phyloP scores from a whole-genome alignment of 1,140 invertebrate genomes.

The Metopolophium dirhodum region DNA sequence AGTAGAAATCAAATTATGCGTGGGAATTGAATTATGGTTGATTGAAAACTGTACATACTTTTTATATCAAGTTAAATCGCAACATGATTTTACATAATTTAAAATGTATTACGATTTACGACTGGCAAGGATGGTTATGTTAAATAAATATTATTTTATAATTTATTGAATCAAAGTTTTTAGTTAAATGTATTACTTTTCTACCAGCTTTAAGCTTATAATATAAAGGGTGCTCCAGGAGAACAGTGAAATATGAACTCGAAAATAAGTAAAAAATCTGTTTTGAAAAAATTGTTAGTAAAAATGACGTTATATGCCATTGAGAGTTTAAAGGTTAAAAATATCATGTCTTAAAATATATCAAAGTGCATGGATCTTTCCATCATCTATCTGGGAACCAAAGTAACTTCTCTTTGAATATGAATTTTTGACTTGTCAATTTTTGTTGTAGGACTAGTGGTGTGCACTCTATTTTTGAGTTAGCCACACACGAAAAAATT shows the following conservation, averaged over 20 bases:
- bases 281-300: too few species aligned
- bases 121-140: neutral
- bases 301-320: too few species aligned
- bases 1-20: neutral
- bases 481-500: neutral
- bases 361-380: too few species aligned
- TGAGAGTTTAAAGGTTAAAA: neutral
- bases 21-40: neutral
- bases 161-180: neutral
- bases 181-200: neutral
- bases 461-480: neutral
- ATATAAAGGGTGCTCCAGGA: neutral
- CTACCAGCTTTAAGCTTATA: too few species aligned
- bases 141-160: slow-evolving; percentile 5
- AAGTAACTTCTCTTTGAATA: neutral
- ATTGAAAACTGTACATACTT: neutral
- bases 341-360: neutral
- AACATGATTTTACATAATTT: neutral
- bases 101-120: neutral
- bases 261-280: neutral
- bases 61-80: neutral
- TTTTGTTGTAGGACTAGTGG: neutral
- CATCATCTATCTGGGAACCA: neutral
- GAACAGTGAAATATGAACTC: neutral
- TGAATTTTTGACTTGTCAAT: neutral